Base-by-base conservation (phyloP, 1,140 invertebrate species). In the Maconellicoccus hirsutus region DNA sequence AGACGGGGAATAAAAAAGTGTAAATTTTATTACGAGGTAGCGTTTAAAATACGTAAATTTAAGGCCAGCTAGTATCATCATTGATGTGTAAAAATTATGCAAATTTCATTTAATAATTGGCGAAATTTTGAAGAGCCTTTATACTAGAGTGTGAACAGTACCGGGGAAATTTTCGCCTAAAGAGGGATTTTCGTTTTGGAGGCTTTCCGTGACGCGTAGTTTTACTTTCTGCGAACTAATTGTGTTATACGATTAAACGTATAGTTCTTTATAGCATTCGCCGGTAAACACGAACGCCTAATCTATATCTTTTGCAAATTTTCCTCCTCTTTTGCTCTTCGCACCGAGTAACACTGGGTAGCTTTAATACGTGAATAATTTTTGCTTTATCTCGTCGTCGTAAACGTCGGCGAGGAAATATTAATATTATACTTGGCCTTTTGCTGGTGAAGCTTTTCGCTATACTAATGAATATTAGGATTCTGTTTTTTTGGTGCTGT, bases 1-100 rank as follows among this genome's bases (percentile, higher is more conserved):
- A n/a, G n/a, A n/a, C n/a, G n/a, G n/a, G n/a, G n/a, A n/a, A n/a
- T 12, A 33, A 33, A 33, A 33, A 33, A 33, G 29, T 33, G 29
- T 33, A 33, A 33, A 33, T 33, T 33, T 33, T 33, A 33, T 33
- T 33, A 6, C 29, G 29, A 33, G 29, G 29, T 33, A 12, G 3
- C 12, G 29, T 33, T 6, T 12, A 33, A 6, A 12, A 3, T 33
- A 3, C 4, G 29, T 33, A 12, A 33, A 33, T 33, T 33, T 33
- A 33, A 33, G 29, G 29, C 29, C 29, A 33, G 3, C 29, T 12
- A 12, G 29, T 33, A 33, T 33, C 16, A 52, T 52, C 42, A 19
- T 52, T 33, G 29, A 52, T 52, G n/a, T 14, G 42, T 52, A 52
- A 52, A 52, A 52, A 52, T 52, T 52, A 52, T 52, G 42, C 42